Conservation (phyloP, 2,113 vertebrate genomes). For the Microtus pennsylvanicus region DNA sequence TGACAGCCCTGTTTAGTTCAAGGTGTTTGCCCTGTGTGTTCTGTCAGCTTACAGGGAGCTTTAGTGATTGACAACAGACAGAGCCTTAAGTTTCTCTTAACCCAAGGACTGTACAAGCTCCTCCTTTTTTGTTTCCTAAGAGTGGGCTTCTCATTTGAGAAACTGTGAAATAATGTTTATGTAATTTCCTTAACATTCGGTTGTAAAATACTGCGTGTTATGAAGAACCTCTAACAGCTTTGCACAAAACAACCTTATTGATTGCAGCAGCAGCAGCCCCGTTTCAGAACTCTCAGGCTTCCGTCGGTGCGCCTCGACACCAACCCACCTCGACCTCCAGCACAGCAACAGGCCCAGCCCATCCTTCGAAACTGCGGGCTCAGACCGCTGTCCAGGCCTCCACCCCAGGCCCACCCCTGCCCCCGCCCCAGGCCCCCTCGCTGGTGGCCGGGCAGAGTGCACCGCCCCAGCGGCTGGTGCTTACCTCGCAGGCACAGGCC, state of each 20-base stretch:
- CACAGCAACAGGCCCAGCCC: conserved; percentile 89
- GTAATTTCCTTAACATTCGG: conserved; percentile 47
- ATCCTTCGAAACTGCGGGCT: conserved; percentile 89
- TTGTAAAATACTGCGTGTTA: conserved; percentile 47
- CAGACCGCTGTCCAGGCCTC: conserved; percentile 86
- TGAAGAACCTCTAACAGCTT: conserved; percentile 87
- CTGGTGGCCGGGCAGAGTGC: conserved; percentile 92
- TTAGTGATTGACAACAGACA: neutral
- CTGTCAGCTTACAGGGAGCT: neutral
- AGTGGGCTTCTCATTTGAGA: conserved; percentile 15
- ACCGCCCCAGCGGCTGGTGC: conserved; percentile 97
- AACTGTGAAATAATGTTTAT: conserved; percentile 36
- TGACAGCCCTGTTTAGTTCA: neutral
- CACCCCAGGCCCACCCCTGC: conserved; percentile 88
- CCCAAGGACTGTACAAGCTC: neutral
- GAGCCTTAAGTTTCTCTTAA: neutral
- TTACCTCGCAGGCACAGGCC: conserved; percentile 98
- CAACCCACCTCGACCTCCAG: conserved; percentile 90
- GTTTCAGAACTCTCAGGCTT: conserved; percentile 92
- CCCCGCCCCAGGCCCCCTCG: conserved; percentile 90
- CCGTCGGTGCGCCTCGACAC: conserved; percentile 91
- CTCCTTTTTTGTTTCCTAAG: neutral
- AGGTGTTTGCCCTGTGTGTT: neutral
- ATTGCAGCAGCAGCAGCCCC: conserved; percentile 92
- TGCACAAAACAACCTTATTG: conserved; percentile 91